Base-by-base conservation (phyloP, 1,140 invertebrate genomes). In the Babylonia areolata region DNA sequence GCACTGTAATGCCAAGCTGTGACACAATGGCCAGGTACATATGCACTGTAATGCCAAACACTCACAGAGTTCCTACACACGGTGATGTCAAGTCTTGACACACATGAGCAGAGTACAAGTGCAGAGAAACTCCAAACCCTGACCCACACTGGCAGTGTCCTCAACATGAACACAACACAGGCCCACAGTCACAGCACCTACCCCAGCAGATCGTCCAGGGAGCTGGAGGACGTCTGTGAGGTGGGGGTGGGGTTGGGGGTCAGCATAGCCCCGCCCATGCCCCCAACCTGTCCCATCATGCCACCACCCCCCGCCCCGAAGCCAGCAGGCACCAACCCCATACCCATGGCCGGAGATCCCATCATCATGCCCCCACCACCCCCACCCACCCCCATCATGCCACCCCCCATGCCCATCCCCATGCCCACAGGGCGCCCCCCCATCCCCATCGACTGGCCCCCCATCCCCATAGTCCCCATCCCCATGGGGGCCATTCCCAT, bases 401-500 rank as follows among this genome's bases (percentile, higher is more conserved):
- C 35, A 6, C 73, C 33, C 73, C 73, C 73, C 73, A 35, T 39
- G 33, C 12, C 31, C 73, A 75, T 75, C 28, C 20, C 58, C 58
- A 51, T 51, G 46, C 9, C 46, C 9, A 9, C 15, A 77, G n/a
- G n/a, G n/a, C n/a, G n/a, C n/a, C 58, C n/a, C 28, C 58, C 58
- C 73, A 77, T 77, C 20, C 77, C 77, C 77, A 79, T 79, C 11
- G 69, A 54, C 9, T 20, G 9, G 51, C 58, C n/a, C 28, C 58
- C 58, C 73, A 77, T 77, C 20, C 77, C 77, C 77, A 79, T 79
- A 3, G 77, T 3, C 15, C 77, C 77, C 77, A 40, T 79, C n/a
- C 40, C 77, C 77, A 40, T 46, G 15, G 37, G 77, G 77, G 37
- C 42, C 77, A 42, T 79, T 17, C 17, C 77, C 77, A 79, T 79